Conservation (phyloP, 2,797 vertebrate species). For the Nasua narica region DNA sequence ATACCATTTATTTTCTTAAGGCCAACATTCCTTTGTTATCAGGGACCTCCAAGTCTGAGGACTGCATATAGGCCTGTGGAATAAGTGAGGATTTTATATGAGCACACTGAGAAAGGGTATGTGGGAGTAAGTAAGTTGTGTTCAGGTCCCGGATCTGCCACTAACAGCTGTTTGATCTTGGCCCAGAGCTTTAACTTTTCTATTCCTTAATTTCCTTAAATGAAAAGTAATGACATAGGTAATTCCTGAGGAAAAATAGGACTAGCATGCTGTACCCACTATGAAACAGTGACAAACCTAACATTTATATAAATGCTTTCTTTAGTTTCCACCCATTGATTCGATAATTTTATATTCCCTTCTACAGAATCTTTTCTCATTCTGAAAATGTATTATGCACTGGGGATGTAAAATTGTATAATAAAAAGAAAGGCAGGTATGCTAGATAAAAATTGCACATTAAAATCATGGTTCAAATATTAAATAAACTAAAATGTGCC, state of each 20-base stretch:
- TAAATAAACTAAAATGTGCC: background rate
- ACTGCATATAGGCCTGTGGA: background rate
- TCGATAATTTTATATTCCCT: background rate
- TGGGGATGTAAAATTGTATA: background rate
- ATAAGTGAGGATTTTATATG: background rate
- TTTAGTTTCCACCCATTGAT: background rate
- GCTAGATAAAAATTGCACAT: background rate
- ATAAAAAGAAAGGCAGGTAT: background rate
- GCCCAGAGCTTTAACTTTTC: background rate
- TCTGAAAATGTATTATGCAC: background rate
- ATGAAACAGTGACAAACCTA: background rate
- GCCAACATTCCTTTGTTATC: background rate
- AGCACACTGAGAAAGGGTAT: background rate
- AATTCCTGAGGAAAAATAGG: background rate
- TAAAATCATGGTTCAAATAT: background rate
- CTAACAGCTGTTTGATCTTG: background rate
- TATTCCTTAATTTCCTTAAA: background rate
- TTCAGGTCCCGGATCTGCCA: background rate
- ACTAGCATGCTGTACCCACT: background rate
- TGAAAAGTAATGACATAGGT: background rate
- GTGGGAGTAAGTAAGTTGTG: background rate
- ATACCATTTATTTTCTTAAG: background rate
- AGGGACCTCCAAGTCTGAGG: background rate
- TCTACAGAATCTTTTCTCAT: background rate
- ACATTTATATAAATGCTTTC: background rate